Base-by-base conservation (phyloP, 2,797 vertebrate genomes). In the Oophaga sylvatica region DNA sequence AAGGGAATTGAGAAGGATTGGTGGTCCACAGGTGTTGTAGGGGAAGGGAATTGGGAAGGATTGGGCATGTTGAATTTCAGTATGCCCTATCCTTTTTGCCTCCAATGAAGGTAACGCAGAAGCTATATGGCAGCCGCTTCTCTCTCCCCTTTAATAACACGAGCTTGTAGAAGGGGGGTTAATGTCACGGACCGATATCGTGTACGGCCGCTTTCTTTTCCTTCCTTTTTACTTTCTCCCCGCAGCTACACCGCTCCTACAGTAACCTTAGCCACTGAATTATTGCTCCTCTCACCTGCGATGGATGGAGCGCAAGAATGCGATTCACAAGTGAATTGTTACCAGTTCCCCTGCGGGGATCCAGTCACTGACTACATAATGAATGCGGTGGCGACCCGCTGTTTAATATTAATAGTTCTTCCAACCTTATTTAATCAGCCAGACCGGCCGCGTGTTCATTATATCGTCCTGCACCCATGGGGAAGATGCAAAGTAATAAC, bases 401-500 rank as follows among this genome's bases (percentile, higher is more conserved):
- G 86, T 76, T 81, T 87, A 76, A 87, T 87, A 81, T 87, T 81
- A 87, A 87, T 87, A 76, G 70, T 53, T 48, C 71, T 22, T 59
- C 67, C 86, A 77, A 20, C 59, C 86, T 87, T 87, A 82, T 82
- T 87, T 81, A 87, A 87, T 87, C 86, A 87, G 57, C 65, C 13
- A 31, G 60, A 57, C 70, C 70, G 48, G 80, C 48, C 80, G n/a
- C 70, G 75, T 71, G 75, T 87, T 87, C 79, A 81, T 87, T 82
- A 82, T 76, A 65, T 48, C 65, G 70, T 12, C 29, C 20, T 57
- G 59, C 70, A 57, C 80, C 86, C 86, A 41, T 62, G 11, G 10
- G 22, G 57, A 13, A 0, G 59, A 77, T 5, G 15, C 3, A 0
- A 13, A 80, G 76, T 48, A 87, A 92, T 90, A 35, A 90, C 90